Evolutionary conservation across 2,888 invertebrate genomes (phyloP).

Genomic region (Drosophila borealis): DNA sequence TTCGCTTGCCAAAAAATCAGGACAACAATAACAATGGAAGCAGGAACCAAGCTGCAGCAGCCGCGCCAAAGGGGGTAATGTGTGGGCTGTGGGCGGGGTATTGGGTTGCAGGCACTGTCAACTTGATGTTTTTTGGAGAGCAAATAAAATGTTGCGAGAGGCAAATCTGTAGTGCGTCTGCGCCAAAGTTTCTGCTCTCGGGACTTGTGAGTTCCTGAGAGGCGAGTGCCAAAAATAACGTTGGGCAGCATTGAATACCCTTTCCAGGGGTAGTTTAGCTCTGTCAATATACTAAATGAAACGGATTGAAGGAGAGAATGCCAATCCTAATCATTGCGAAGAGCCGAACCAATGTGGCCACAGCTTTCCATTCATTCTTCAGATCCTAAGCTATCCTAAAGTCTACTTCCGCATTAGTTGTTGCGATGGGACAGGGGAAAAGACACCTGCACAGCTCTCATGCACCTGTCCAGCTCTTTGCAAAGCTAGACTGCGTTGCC

Average conservation of each 20-base stretch:
- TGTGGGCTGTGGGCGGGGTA: background rate
- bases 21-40: slow-evolving; percentile 58
- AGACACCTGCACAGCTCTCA: no score
- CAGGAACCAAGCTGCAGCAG: slow-evolving; percentile 35
- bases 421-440: no score
- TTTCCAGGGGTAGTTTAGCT: background rate
- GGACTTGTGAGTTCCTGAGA: slow-evolving; percentile 18
- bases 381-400: no score
- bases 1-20: slow-evolving; percentile 63
- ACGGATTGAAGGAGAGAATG: no score
- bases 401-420: no score
- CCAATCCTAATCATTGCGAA: no score
- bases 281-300: no score
- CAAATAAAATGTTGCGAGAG: slow-evolving; percentile 13
- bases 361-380: no score
- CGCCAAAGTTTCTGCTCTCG: slow-evolving; percentile 34
- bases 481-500: no score
- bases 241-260: background rate
- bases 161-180: slow-evolving; percentile 25
- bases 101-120: background rate
- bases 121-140: slow-evolving; percentile 27
- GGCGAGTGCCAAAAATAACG: slow-evolving; percentile 21
- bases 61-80: background rate
- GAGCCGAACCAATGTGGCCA: no score
- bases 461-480: no score